Conservation (phyloP, 2,113 vertebrate species). For the Agelaius phoeniceus region DNA sequence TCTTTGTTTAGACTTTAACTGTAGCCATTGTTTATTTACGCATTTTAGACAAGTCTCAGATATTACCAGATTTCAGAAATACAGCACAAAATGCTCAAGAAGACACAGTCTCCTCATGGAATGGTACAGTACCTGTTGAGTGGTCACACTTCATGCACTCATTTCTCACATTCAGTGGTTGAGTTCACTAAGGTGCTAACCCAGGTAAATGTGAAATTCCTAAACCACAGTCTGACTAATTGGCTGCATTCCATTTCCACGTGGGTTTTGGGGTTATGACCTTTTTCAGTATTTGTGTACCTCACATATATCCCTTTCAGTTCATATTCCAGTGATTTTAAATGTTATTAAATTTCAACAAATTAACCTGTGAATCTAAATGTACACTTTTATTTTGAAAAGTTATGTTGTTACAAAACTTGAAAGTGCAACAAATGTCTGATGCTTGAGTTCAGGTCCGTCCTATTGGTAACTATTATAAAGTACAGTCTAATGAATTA, state of each 20-base stretch:
- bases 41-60: slow-evolving; percentile 51
- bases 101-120: slow-evolving; percentile 28
- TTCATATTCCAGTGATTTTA: slow-evolving; percentile 75
- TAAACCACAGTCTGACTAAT: slow-evolving; percentile 63
- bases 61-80: slow-evolving; percentile 49
- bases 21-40: slow-evolving; percentile 69
- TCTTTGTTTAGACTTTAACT: slow-evolving; percentile 69
- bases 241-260: slow-evolving; percentile 71
- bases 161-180: slow-evolving; percentile 61
- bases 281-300: slow-evolving; percentile 75
- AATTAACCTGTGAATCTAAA: slow-evolving; percentile 80
- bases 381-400: slow-evolving; percentile 79
- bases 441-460: slow-evolving; percentile 73
- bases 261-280: slow-evolving; percentile 62
- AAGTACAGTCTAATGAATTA: slow-evolving; percentile 68
- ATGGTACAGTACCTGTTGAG: slow-evolving; percentile 59
- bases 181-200: slow-evolving; percentile 79
- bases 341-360: slow-evolving; percentile 77
- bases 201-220: slow-evolving; percentile 74
- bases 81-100: slow-evolving; percentile 49
- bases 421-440: slow-evolving; percentile 77
- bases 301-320: slow-evolving; percentile 76
- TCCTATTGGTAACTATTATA: slow-evolving; percentile 70
- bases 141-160: slow-evolving; percentile 65
- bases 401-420: slow-evolving; percentile 76